Base-by-base conservation (phyloP, 2,797 vertebrate species). In the Anableps anableps region DNA sequence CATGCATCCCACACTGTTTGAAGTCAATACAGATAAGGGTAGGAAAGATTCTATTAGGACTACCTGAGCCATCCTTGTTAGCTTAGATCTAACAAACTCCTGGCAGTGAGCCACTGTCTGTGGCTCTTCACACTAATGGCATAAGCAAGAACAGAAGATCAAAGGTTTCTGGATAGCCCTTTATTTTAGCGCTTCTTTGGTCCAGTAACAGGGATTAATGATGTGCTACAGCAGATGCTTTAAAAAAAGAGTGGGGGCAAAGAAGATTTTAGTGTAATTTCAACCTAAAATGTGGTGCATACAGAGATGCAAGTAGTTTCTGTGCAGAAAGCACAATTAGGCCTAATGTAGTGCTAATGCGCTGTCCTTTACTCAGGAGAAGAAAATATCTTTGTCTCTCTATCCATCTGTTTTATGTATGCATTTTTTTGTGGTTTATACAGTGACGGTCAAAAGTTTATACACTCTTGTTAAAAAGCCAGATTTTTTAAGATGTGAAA, bases 1-100 rank as follows among this genome's bases (percentile, higher is more conserved):
- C 84, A 89, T 77, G 88, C 86, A 89, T 78, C 88, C 77, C 70
- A 51, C 84, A 51, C 84, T 83, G 92, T 94, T 92, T 94, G 92
- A 94, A 93, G 92, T 92, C 86, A 86, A 87, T 86, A 88, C 82
- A 91, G 92, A 92, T 93, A 88, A 92, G 90, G 87, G 80, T 83
- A 88, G 84, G 88, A 88, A 93, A 85, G 72, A 91, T 90, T 89
- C 83, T 93, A 90, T 92, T 88, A 89, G 86, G 88, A 82, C 86
- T 89, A 93, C 90, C 93, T 93, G 88, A 88, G 87, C 88, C 88
- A 80, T 85, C 89, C 91, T 94, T 83, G 83, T 95, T 94, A 94
- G 87, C 80, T 36, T 62, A 43, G 78, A 92, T 93, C 91, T 88
- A 93, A 93, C 91, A 89, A 87, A 88, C 72, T 58, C 80, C 71